Base-by-base conservation (phyloP, 2,113 vertebrate species). In the Sander lucioperca region DNA sequence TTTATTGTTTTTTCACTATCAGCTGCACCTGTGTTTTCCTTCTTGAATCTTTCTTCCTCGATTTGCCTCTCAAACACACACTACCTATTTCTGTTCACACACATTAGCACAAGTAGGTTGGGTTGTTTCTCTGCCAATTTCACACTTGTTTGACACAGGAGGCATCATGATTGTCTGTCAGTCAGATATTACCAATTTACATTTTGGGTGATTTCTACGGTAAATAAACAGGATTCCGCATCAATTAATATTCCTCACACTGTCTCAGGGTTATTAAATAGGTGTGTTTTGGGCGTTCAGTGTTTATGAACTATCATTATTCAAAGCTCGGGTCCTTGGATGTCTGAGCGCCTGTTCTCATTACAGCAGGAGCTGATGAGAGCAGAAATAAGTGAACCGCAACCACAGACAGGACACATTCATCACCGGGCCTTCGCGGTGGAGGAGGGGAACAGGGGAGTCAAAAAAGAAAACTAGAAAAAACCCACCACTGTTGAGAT, bases 381-480 rank as follows among this genome's bases (percentile, higher is more conserved):
- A 83, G 83, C 73, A 75, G 79, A 72, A 91, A 89, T 75, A 86
- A 84, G 58, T 62, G 78, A 72, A 85, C 76, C 68, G 27, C 57
- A 73, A 25, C 82, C 1, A 15, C 65, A 73, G 83, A 73, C 45
- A 59, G 64, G 76, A 79, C 66, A 27, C 86, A 88, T 90, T 78
- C 62, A 85, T 86, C 74, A 91, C n/a, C 58, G 2, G 67, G 67
- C 70, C 65, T 74, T 33, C 0, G 0, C 0, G 2, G 64, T 30
- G 11, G 61, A 74, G 63, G 53, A 39, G 25, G 59, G 30, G 64
- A 73, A n/a, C 7, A 6, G 5, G 12, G 45, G 36, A 72, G 30
- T 8, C 21, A 36, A 21, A 21, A 18, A 18, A 45, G 8, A 65
- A 53, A 66, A n/a, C 4, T 30, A 12, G 36, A 50, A 16, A 18